Evolutionary conservation across 2,113 vertebrate species (phyloP).

Genomic region (Aldabrachelys gigantea): DNA sequence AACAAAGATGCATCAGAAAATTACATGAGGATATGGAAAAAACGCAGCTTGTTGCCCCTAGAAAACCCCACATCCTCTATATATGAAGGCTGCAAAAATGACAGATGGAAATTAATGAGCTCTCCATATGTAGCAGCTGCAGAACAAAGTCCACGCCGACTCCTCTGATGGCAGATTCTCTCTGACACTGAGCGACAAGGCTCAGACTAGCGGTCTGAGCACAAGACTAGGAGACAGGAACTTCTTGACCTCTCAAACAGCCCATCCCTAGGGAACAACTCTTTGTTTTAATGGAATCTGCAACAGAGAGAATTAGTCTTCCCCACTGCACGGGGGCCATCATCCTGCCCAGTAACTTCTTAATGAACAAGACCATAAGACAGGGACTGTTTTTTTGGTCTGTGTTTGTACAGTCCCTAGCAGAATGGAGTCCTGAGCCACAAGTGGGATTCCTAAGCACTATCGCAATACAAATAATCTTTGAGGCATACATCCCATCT

Average conservation of each 20-base stretch:
- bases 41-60: neutral
- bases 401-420: neutral
- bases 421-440: neutral
- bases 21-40: neutral
- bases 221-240: neutral
- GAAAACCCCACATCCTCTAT: neutral
- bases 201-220: neutral
- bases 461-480: neutral
- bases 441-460: neutral
- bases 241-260: neutral
- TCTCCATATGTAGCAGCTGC: neutral
- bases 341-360: neutral
- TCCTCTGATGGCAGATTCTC: neutral
- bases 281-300: neutral
- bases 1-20: neutral
- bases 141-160: neutral
- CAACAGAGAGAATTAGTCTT: neutral
- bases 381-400: neutral
- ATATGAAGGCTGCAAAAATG: neutral
- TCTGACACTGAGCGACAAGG: neutral
- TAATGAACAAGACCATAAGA: neutral
- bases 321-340: neutral
- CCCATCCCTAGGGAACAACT: neutral
- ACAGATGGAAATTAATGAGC: neutral
- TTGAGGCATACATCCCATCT: accelerated